A percentile compares a stretch with the other conserved stretches of the same genome.
Conservation (phyloP, 2,113 vertebrate species). For the Amia ocellicauda region DNA sequence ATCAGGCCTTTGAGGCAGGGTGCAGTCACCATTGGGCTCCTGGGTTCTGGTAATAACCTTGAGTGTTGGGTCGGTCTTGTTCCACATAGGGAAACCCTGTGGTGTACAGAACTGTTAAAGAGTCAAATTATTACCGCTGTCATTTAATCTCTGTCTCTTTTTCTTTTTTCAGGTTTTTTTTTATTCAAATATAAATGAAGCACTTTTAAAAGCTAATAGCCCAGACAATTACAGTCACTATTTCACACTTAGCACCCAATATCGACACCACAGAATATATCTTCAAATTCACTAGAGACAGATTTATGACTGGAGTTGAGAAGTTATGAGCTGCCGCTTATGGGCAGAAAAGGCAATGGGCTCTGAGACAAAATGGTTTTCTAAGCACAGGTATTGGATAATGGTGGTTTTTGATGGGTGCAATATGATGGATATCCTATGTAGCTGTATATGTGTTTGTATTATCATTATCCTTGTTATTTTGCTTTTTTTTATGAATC, state of each 20-base stretch:
- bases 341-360: constrained; percentile 23
- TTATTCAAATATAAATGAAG: constrained; percentile 41
- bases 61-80: constrained; percentile 21
- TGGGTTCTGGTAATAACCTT: constrained; percentile 29
- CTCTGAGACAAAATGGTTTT: constrained; percentile 16
- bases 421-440: too few relatives aligned
- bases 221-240: constrained; percentile 29
- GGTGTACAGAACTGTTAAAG: too few relatives aligned
- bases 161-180: constrained; percentile 20
- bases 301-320: constrained; percentile 35
- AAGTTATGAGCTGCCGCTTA: not conserved
- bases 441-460: too few relatives aligned
- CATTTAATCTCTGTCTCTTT: constrained; percentile 6
- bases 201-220: constrained; percentile 43
- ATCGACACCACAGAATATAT: constrained; percentile 19
- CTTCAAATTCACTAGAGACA: constrained; percentile 28
- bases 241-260: constrained; percentile 38
- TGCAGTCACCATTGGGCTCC: constrained; percentile 11
- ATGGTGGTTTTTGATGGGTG: not conserved
- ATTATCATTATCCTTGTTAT: too few relatives aligned
- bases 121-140: not conserved
- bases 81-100: not conserved
- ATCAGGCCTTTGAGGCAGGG: constrained; percentile 18
- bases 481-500: too few relatives aligned
- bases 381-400: not conserved